Percentiles rank a stretch among this genome's conserved stretches.
Evolutionary conservation across 2,888 invertebrate genomes (phyloP).

Genomic region (Drosophila ochracea): DNA sequence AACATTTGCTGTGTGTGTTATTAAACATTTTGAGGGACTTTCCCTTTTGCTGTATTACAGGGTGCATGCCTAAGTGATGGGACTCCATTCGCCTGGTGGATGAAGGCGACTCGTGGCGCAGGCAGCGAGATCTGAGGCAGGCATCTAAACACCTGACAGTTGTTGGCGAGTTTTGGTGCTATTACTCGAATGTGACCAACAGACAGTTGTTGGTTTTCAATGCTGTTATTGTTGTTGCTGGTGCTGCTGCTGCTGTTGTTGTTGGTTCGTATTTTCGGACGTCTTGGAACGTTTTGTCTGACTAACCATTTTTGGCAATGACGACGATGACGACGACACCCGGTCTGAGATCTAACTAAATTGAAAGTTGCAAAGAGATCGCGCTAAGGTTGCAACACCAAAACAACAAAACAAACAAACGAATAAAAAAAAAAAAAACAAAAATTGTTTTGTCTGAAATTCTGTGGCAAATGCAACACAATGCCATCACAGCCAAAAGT

Average conservation of each 20-base stretch:
- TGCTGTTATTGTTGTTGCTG: conserved; percentile 45
- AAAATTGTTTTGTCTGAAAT: conserved; percentile 16
- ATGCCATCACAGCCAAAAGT: conserved; percentile 26
- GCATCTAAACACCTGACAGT: conserved; percentile 79
- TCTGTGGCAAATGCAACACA: conserved; percentile 20
- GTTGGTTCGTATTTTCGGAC: conserved; percentile 4
- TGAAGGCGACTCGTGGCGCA: conserved; percentile 65
- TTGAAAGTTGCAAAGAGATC: conserved; percentile 50
- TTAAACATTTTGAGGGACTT: not conserved
- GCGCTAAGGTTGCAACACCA: conserved; percentile 45
- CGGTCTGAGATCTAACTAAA: conserved; percentile 42
- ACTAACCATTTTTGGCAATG: conserved; percentile 76
- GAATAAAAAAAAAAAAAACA: not conserved
- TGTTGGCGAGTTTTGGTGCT: conserved; percentile 69
- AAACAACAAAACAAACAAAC: not conserved
- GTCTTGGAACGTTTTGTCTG: conserved; percentile 46
- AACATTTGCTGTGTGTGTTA: not conserved
- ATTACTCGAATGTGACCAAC: conserved; percentile 46
- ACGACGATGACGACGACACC: conserved; percentile 47
- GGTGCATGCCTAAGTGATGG: conserved; percentile 4
- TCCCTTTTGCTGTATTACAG: not conserved
- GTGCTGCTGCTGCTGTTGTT: conserved; percentile 44
- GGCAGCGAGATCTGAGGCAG: conserved; percentile 43
- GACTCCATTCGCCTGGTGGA: conserved; percentile 6
- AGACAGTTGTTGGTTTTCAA: conserved; percentile 52